Evolutionary conservation across 2,888 invertebrate genomes (phyloP), one percentile per base, ranked within the genome.

Genomic region (Apodemia zela): DNA sequence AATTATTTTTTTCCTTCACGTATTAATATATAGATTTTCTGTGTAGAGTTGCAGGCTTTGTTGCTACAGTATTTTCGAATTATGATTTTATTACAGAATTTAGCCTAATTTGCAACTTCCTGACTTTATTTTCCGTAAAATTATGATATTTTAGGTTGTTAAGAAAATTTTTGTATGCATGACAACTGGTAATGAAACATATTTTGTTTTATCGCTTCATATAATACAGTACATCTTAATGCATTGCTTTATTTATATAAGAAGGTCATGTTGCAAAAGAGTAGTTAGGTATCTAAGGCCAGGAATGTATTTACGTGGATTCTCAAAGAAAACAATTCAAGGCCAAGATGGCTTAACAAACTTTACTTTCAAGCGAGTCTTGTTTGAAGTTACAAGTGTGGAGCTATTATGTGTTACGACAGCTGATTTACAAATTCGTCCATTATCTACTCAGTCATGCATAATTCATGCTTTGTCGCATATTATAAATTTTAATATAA

Each of bases 341-440:
- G 71, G 69, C 63, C 64, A 60, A 65, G 65, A 59, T 66, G 64
- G 51, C 64, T 58, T 60, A 65, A 61, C 60, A 61, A 60, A 42
- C 42, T 57, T 65, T 61, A 69, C 70, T 70, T 71, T 71, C 69
- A 69, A 68, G 66, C 47, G 61, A 59, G 60, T 51, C 42, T 42
- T 15, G 42, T 42, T 58, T 42, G 38, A 61, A 45, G 33, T 35
- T 21, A 35, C 3, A 61, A 61, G 49, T 61, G 49, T 15, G 21
- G 51, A 51, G 51, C 13, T 51, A 51, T 51, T 51, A 51, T 51
- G 21, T 21, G 51, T 51, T 51, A 51, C 38, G 38, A 38, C 21
- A 51, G 25, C 17, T 51, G 51, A 21, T 51, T 51, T 51, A 18
- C 21, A 51, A 18, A 51, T 51, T 21, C 13, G 51, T 21, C 51